These are phyloP conservation scores for Chloebia gouldiae DNA, from an alignment of 2,113 vertebrate genomes.

Conservation along the genomic window DNA sequence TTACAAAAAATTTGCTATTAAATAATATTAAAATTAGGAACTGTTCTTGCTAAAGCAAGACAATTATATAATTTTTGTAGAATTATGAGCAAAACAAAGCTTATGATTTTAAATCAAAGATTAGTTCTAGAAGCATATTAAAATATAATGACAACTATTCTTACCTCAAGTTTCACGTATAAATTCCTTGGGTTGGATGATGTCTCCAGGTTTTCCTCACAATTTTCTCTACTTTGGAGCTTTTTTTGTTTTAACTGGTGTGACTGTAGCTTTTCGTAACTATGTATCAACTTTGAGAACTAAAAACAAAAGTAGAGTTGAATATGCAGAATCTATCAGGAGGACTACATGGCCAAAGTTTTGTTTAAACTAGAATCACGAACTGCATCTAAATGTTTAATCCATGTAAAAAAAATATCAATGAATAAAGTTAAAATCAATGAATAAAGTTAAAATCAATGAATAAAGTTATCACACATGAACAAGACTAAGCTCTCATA, in stretches of 20 bases:
- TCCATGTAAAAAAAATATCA: not conserved
- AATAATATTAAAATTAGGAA: not conserved
- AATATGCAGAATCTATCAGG: not conserved
- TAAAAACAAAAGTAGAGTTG: constrained; percentile 53
- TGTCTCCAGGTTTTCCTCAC: constrained; percentile 17
- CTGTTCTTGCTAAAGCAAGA: not conserved
- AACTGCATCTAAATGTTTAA: constrained; percentile 24
- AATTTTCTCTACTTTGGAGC: not conserved
- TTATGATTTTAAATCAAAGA: not conserved
- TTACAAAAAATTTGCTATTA: not conserved
- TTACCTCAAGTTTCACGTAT: constrained; percentile 73
- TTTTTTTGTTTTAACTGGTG: constrained; percentile 65
- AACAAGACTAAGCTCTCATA: not conserved
- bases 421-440: constrained; percentile 27
- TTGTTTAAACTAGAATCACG: not conserved
- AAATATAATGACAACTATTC: not conserved
- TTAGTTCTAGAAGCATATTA: not conserved
- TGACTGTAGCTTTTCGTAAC: constrained; percentile 74
- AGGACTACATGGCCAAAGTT: not conserved
- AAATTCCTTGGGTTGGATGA: constrained; percentile 50
- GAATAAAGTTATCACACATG: constrained; percentile 34
- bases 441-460: constrained; percentile 29
- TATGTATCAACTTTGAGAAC: constrained; percentile 73
- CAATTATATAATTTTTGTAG: not conserved
- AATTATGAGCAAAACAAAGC: not conserved